These are phyloP conservation scores for Otolemur garnettii DNA, from an alignment of 2,113 vertebrate genomes.

Conservation along the genomic window DNA sequence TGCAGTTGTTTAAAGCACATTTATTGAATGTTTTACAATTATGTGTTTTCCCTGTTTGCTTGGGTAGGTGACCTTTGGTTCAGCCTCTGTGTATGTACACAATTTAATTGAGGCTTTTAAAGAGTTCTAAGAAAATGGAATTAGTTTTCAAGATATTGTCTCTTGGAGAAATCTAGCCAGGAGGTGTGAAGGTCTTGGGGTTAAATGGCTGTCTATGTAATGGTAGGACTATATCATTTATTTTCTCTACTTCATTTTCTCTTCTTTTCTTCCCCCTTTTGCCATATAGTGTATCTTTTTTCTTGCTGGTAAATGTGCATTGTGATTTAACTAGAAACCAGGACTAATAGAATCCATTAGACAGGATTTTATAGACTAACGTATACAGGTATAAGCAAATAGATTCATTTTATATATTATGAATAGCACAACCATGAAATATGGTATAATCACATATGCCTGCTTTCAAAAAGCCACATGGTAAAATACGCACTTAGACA, in stretches of 20 bases:
- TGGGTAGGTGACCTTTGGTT: conserved; percentile 77
- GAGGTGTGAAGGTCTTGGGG: conserved; percentile 47
- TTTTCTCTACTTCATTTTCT: conserved; percentile 53
- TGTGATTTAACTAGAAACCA: conserved; percentile 7
- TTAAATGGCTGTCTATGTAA: conserved; percentile 64
- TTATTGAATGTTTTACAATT: conserved; percentile 78
- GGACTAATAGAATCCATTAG: not conserved
- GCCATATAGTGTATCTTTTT: not conserved
- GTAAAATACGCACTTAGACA: not conserved
- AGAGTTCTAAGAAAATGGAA: conserved; percentile 69
- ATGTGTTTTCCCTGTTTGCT: conserved; percentile 69
- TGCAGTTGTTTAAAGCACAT: conserved; percentile 63
- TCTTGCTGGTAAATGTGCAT: not conserved
- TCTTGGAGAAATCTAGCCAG: conserved; percentile 59
- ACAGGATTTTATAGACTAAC: not conserved
- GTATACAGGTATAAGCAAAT: not conserved
- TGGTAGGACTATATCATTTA: conserved; percentile 35
- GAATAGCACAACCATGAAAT: not conserved
- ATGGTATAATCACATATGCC: not conserved
- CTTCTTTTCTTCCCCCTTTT: conserved; percentile 18
- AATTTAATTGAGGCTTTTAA: conserved; percentile 77
- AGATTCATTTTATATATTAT: not conserved
- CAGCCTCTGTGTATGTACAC: conserved; percentile 68
- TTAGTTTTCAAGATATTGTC: conserved; percentile 69
- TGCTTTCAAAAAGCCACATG: not conserved